Evolutionary conservation across 1,140 invertebrate species (phyloP).

Genomic region (Bombus sibiricus): DNA sequence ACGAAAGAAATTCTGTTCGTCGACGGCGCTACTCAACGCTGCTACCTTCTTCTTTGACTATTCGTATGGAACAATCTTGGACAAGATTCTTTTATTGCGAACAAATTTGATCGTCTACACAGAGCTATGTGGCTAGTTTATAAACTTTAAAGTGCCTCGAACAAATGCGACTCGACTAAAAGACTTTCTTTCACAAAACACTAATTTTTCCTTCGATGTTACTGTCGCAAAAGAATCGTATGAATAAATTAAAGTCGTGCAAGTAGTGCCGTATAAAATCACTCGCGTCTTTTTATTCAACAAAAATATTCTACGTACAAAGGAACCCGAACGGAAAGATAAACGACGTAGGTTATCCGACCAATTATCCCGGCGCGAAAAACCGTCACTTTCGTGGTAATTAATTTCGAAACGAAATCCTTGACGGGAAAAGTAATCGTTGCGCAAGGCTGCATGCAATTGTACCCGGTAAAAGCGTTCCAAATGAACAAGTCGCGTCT

Average conservation of each 20-base stretch:
- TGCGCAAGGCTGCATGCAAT: slow-evolving; percentile 4
- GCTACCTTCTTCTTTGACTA: not conserved
- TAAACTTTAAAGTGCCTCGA: not conserved
- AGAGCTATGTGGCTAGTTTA: not conserved
- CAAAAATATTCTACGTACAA: not conserved
- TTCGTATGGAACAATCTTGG: not conserved
- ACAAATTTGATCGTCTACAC: not conserved
- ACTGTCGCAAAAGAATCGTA: not conserved
- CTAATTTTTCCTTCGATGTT: not conserved
- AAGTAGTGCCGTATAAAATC: not conserved
- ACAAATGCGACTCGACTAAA: not conserved
- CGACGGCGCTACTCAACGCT: not conserved
- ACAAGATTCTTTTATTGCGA: not conserved
- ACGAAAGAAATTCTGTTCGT: not conserved
- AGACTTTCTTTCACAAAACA: not conserved
- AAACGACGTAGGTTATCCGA: not conserved
- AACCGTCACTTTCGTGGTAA: not conserved
- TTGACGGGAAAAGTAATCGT: not conserved
- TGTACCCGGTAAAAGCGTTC: not conserved
- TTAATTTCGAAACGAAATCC: not conserved
- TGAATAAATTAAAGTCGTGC: not conserved
- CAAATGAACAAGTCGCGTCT: slow-evolving; percentile 5
- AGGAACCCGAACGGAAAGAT: not conserved
- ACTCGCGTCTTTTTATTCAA: not conserved
- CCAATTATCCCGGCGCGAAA: not conserved